Base-by-base conservation (phyloP, 1,140 invertebrate genomes). In the Drosophila sp. region DNA sequence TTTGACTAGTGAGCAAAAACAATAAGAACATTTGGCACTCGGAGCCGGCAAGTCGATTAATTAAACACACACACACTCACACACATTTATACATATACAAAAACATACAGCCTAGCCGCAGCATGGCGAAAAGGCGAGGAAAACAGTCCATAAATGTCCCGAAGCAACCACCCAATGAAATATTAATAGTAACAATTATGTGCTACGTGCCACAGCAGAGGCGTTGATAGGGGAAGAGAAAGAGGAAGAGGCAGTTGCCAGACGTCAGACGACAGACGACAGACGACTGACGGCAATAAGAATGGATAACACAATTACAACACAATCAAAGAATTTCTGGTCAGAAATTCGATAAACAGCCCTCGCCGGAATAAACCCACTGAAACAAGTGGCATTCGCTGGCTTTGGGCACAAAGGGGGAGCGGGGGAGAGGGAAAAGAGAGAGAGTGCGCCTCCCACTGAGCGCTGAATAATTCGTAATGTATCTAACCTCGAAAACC, bases 401-500 rank as follows among this genome's bases (percentile, higher is more conserved):
- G 1, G 21, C 21, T 1, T 2, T 21, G 21, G 21, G 27, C 4
- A 2, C 27, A 8, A 59, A n/a, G 6, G 56, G 7, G 32, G 11
- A 1, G 21, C 7, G 14, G 14, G 14, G 11, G 14, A 1, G 41
- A 38, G 9, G 8, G 2, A 5, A 16, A 8, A 7, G 34, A 32
- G 41, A 7, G 21, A 29, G 21, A 13, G 13, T 8, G 11, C n/a
- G 25, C 56, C 76, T 29, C 72, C 78, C 57, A 58, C 61, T 54
- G 62, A 50, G 67, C 77, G 75, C 71, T 76, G 75, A 87, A 82
- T 87, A 78, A 86, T 86, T 86, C 75, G 83, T 72, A 87, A 82
- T 86, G 78, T 87, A 87, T 82, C 82, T 87, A 81, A 83, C 80
- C 80, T 83, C 80, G 80, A 83, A 83, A 86, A 81, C 82, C 78